These are phyloP conservation scores for Tuberolachnus salignus DNA, from an alignment of 2,888 invertebrate species.

Conservation along the genomic window DNA sequence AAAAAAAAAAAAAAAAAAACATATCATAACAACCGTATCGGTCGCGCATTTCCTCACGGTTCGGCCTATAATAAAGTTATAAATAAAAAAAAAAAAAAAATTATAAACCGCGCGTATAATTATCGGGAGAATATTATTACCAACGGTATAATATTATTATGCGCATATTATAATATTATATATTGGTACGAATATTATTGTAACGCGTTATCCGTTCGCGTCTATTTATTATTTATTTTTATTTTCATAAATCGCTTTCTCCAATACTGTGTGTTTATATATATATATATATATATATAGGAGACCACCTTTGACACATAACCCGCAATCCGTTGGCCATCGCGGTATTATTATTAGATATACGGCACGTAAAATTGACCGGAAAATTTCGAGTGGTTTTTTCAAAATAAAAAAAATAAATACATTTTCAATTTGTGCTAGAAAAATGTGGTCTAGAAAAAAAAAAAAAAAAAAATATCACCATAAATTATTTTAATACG, in stretches of 20 bases:
- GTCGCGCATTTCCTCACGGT: slow-evolving; percentile 10
- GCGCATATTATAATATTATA: too few relatives aligned
- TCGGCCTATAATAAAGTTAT: background rate
- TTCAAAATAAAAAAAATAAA: background rate
- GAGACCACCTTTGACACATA: slow-evolving; percentile 35
- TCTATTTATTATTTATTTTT: background rate
- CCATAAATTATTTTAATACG: background rate
- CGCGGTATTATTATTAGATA: background rate
- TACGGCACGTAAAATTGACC: background rate
- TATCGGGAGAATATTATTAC: slow-evolving; percentile 1
- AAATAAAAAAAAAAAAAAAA: background rate
- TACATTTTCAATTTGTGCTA: too few relatives aligned
- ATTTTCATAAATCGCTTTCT: slow-evolving; percentile 24
- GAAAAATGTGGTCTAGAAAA: too few relatives aligned
- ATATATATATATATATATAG: background rate
- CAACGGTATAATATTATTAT: too few relatives aligned
- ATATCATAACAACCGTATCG: background rate
- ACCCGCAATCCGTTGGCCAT: background rate
- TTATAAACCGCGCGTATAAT: background rate
- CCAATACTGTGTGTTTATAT: background rate
- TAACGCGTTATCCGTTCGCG: slow-evolving; percentile 8
- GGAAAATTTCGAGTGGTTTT: slow-evolving; percentile 9
- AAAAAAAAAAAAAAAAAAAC: too few relatives aligned
- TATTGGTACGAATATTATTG: slow-evolving; percentile 12
- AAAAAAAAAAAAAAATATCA: too few relatives aligned